Evolutionary conservation across 2,113 vertebrate species (phyloP).

Genomic region (Scolopax mira): DNA sequence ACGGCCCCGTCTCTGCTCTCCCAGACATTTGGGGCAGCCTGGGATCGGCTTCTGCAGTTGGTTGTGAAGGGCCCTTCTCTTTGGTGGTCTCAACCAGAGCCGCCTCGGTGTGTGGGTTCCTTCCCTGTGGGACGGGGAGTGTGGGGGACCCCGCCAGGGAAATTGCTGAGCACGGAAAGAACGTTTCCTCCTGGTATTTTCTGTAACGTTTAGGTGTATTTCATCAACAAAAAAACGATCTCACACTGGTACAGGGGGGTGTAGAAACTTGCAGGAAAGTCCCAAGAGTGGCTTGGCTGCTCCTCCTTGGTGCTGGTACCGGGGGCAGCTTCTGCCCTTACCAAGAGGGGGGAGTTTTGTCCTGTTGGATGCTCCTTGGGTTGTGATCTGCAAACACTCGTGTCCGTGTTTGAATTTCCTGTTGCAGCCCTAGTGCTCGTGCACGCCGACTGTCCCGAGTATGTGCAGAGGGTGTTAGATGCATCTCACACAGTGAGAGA

Average conservation of each 20-base stretch:
- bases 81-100: not conserved
- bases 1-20: not conserved
- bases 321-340: not conserved
- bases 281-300: not conserved
- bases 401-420: not conserved
- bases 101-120: fast-evolving
- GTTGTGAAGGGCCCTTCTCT: not conserved
- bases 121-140: not conserved
- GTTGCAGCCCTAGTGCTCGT: not conserved
- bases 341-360: not conserved
- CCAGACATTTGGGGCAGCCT: not conserved
- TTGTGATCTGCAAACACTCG: not conserved
- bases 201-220: not conserved
- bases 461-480: not conserved
- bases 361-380: not conserved
- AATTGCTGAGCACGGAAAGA: not conserved
- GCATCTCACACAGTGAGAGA: not conserved
- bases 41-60: fast-evolving
- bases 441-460: not conserved
- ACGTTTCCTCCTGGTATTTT: not conserved
- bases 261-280: not conserved
- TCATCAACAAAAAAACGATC: not conserved
- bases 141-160: not conserved
- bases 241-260: not conserved
- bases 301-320: not conserved